These are phyloP conservation scores for Nephila pilipes DNA, from an alignment of 1,140 invertebrate species.

Conservation along the genomic window DNA sequence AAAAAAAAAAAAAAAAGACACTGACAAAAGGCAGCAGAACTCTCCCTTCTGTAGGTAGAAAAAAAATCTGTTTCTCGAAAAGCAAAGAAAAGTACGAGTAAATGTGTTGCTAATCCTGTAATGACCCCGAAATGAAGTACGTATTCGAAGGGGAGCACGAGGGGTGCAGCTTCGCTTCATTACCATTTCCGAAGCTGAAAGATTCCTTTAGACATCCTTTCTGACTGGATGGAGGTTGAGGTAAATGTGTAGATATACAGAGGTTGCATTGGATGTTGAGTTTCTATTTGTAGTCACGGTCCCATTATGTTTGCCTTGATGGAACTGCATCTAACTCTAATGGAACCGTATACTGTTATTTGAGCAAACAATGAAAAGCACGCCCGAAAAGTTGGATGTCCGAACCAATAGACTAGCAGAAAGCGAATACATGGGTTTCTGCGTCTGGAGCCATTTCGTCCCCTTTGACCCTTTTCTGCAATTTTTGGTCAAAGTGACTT, in stretches of 20 bases:
- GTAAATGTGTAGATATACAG: conserved; percentile 23
- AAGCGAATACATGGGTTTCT: neutral
- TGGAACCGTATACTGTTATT: conserved; percentile 19
- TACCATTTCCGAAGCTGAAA: conserved; percentile 48
- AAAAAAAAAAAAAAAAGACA: conserved; percentile 56
- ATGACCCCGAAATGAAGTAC: conserved; percentile 75
- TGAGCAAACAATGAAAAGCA: conserved; percentile 28
- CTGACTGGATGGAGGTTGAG: conserved; percentile 42
- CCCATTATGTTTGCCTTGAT: conserved; percentile 46
- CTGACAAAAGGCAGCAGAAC: conserved; percentile 53
- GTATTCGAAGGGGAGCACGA: conserved; percentile 47
- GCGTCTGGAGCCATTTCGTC: conserved; percentile 1
- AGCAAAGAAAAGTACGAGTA: conserved; percentile 60
- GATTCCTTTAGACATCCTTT: conserved; percentile 44
- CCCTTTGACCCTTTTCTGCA: conserved; percentile 22
- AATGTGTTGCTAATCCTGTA: conserved; percentile 76
- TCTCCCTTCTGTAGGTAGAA: conserved; percentile 18
- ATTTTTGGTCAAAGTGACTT: neutral
- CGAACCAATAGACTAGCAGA: conserved; percentile 4
- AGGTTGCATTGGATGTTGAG: neutral
- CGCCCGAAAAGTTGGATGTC: neutral
- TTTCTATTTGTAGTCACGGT: conserved; percentile 35
- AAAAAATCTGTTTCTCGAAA: conserved; percentile 41
- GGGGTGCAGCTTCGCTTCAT: conserved; percentile 58
- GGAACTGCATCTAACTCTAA: conserved; percentile 5